phyloP scores from a whole-genome alignment of 1,140 invertebrate genomes.

The Latrodectus geometricus region DNA sequence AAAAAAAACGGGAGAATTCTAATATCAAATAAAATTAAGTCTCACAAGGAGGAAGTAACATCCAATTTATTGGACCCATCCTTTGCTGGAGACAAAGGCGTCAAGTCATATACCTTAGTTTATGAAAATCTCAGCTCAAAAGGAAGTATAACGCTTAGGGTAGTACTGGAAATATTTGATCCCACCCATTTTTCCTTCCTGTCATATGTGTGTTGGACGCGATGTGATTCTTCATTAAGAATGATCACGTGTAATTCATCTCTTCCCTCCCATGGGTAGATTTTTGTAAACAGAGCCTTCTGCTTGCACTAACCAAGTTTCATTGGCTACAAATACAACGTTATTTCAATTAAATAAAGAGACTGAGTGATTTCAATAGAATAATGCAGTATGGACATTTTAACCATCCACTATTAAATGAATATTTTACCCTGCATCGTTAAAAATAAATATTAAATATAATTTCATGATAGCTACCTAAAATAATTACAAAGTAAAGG shows the following conservation, averaged over 20 bases:
- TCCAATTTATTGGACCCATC: not conserved
- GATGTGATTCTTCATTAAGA: conserved; percentile 5
- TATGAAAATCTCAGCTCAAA: conserved; percentile 12
- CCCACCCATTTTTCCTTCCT: conserved; percentile 12
- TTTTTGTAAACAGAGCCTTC: not conserved
- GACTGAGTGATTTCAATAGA: no score
- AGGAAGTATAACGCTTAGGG: not conserved
- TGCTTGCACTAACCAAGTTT: not conserved
- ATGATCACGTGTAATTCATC: not conserved
- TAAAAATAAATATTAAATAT: no score
- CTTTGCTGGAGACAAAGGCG: not conserved
- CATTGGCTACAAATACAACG: no score
- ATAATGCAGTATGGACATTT: no score
- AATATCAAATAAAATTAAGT: no score
- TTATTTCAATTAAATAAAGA: no score
- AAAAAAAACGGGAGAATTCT: no score
- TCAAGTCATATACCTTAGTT: not conserved
- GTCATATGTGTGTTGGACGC: conserved; percentile 11
- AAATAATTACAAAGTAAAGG: no score
- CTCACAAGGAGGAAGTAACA: no score
- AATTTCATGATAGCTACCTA: no score
- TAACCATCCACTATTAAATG: no score
- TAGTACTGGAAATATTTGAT: not conserved
- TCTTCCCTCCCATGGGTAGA: not conserved
- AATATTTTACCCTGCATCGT: no score